A percentile compares a stretch with the other conserved stretches of the same genome.
These are phyloP conservation scores for Meriones psammophilus DNA, from an alignment of 2,797 vertebrate genomes.

Conservation along the genomic window DNA sequence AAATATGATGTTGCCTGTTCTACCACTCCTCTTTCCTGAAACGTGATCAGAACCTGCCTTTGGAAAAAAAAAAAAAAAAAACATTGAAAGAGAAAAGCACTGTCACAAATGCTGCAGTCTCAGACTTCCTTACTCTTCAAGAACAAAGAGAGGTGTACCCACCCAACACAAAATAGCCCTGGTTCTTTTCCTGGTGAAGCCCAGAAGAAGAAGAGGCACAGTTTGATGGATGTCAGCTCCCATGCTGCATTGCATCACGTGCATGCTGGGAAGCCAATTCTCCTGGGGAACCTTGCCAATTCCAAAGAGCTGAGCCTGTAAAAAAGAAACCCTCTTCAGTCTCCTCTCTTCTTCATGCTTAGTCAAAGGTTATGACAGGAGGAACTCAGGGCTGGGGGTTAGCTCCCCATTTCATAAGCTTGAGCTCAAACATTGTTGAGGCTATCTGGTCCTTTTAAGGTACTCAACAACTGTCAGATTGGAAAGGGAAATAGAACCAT, in stretches of 20 bases:
- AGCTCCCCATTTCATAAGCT: not conserved
- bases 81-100: constrained; percentile 65
- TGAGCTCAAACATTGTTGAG: constrained; percentile 19
- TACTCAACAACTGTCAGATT: not conserved
- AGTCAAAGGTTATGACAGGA: not conserved
- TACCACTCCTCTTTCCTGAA: constrained; percentile 52
- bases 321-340: constrained; percentile 13
- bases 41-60: constrained; percentile 59
- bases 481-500: constrained; percentile 9
- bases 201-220: constrained; percentile 41
- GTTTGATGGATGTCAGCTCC: constrained; percentile 69
- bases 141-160: not conserved
- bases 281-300: constrained; percentile 52
- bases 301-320: constrained; percentile 16
- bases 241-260: not conserved
- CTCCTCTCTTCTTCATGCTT: not conserved
- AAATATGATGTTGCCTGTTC: constrained; percentile 82
- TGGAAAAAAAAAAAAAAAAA: constrained; percentile 74
- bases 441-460: not conserved
- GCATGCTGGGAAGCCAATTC: constrained; percentile 23
- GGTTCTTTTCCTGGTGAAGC: constrained; percentile 64
- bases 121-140: constrained; percentile 13
- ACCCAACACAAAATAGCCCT: constrained; percentile 44
- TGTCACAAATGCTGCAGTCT: constrained; percentile 75
- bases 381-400: not conserved